Evolutionary conservation across 2,888 invertebrate genomes (phyloP).

Genomic region (Desoria tigrina): DNA sequence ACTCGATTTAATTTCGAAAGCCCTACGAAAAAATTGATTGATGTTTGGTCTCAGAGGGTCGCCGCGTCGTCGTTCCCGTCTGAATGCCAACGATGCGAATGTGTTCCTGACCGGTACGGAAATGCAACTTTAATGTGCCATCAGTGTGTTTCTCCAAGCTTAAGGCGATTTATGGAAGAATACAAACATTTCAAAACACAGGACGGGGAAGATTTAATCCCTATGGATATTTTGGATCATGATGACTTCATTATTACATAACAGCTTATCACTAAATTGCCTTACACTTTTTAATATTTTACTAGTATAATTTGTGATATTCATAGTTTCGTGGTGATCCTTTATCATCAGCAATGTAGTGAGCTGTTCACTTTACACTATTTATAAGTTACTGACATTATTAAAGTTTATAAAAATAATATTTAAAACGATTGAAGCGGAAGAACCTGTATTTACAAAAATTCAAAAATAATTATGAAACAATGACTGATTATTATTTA

Average conservation of each 20-base stretch:
- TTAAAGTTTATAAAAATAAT: too few relatives aligned
- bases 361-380: too few relatives aligned
- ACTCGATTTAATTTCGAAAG: slow-evolving; percentile 56
- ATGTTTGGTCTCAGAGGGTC: slow-evolving; percentile 56
- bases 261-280: too few relatives aligned
- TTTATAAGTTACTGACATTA: too few relatives aligned
- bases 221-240: background rate
- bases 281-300: too few relatives aligned
- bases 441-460: too few relatives aligned
- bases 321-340: too few relatives aligned
- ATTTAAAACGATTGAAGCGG: too few relatives aligned
- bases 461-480: too few relatives aligned
- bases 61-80: slow-evolving; percentile 55
- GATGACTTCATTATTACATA: slow-evolving; percentile 9
- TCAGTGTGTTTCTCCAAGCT: slow-evolving; percentile 55
- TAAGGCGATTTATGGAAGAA: slow-evolving; percentile 55
- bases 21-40: slow-evolving; percentile 56
- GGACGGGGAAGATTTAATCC: slow-evolving; percentile 38
- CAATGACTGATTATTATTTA: too few relatives aligned
- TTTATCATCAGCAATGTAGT: too few relatives aligned
- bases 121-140: slow-evolving; percentile 57
- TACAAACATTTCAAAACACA: slow-evolving; percentile 43
- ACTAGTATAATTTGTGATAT: too few relatives aligned
- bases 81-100: slow-evolving; percentile 59
- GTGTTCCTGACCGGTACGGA: slow-evolving; percentile 57